Evolutionary conservation across 2,113 vertebrate genomes (phyloP).

Genomic region (Perccottus glenii): DNA sequence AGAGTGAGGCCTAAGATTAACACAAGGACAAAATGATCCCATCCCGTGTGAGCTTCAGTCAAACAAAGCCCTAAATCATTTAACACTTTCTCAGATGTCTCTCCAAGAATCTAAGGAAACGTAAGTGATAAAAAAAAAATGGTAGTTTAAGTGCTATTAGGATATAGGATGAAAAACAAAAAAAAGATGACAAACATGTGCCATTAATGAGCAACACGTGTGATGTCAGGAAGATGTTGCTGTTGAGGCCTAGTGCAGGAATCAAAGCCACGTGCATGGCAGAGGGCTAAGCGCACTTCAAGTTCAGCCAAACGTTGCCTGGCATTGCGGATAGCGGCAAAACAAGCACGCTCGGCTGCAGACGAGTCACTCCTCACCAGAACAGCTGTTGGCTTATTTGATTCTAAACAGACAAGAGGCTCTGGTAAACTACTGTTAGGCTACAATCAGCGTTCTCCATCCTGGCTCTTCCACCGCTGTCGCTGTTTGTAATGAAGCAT

Average conservation of each 20-base stretch:
- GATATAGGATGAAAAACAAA: slow-evolving; percentile 28
- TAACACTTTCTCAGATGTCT: slow-evolving; percentile 62
- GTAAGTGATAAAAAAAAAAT: slow-evolving; percentile 61
- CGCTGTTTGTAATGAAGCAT: slow-evolving; percentile 49
- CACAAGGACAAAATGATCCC: slow-evolving; percentile 63
- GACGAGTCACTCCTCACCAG: slow-evolving; percentile 39
- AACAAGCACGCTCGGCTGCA: slow-evolving; percentile 52
- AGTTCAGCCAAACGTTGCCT: slow-evolving; percentile 76
- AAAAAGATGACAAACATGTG: slow-evolving; percentile 66
- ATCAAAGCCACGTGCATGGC: slow-evolving; percentile 65
- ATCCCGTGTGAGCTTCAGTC: slow-evolving; percentile 58
- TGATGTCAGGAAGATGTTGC: slow-evolving; percentile 62
- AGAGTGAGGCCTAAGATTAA: slow-evolving; percentile 45
- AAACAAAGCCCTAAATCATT: slow-evolving; percentile 67
- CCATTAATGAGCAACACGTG: slow-evolving; percentile 72
- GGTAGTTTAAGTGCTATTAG: slow-evolving; percentile 62
- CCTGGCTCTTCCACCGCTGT: slow-evolving; percentile 17
- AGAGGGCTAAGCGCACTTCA: slow-evolving; percentile 54
- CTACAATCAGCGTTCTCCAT: slow-evolving; percentile 52
- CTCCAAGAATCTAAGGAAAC: slow-evolving; percentile 65
- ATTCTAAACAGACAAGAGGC: slow-evolving; percentile 56
- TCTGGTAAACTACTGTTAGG: slow-evolving; percentile 51
- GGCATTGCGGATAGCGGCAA: slow-evolving; percentile 62
- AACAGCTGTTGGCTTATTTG: slow-evolving; percentile 59
- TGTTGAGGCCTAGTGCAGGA: slow-evolving; percentile 50